Percentiles rank a stretch among this genome's conserved stretches.
These are phyloP conservation scores for Heliornis fulica DNA, from an alignment of 2,113 vertebrate genomes.

Conservation along the genomic window DNA sequence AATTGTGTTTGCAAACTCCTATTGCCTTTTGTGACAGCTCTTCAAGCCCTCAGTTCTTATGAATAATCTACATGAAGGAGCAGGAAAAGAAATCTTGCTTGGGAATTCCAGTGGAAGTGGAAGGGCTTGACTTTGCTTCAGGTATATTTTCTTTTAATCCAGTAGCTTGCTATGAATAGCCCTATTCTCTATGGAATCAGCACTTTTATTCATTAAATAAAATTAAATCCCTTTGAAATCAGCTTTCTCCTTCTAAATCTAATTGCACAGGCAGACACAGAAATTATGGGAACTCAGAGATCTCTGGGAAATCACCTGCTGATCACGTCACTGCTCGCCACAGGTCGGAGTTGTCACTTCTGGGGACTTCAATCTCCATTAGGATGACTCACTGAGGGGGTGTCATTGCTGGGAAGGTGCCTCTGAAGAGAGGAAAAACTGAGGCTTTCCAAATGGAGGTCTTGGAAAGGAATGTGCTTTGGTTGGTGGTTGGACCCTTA, in stretches of 20 bases:
- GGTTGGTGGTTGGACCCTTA: too few relatives aligned
- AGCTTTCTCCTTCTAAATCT: background rate
- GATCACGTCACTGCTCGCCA: background rate
- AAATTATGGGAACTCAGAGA: background rate
- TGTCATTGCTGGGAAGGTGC: background rate
- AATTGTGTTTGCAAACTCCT: background rate
- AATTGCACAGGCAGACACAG: background rate
- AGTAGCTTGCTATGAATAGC: background rate
- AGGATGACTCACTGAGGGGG: background rate
- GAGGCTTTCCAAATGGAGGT: rapidly evolving
- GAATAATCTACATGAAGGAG: background rate
- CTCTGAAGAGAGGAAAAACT: background rate
- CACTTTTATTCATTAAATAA: background rate
- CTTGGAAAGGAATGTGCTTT: background rate
- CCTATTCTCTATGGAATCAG: background rate
- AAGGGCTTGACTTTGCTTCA: background rate
- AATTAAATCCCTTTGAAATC: background rate
- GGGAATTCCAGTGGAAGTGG: background rate
- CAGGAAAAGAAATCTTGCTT: background rate
- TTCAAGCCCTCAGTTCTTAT: background rate
- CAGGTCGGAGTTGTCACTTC: background rate
- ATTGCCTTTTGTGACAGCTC: background rate
- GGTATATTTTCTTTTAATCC: background rate
- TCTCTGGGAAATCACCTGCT: background rate
- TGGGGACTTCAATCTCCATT: background rate